Conservation (phyloP, 2,888 invertebrate genomes). For the Sycophila texana region DNA sequence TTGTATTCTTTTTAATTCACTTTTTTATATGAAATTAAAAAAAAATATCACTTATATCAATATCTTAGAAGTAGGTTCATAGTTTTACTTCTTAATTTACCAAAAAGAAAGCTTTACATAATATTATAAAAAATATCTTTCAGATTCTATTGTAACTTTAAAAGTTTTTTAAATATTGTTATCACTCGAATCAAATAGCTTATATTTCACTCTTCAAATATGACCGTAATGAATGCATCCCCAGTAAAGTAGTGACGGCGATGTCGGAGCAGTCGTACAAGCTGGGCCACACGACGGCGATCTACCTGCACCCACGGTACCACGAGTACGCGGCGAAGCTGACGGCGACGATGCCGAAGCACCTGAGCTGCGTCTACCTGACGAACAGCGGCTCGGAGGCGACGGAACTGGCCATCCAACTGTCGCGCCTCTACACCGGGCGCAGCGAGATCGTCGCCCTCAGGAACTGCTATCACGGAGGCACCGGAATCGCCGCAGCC, state of each 20-base stretch:
- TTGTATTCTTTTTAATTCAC: too few relatives aligned
- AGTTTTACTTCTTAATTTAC: too few relatives aligned
- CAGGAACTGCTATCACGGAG: conserved; percentile 94
- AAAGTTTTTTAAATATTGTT: too few relatives aligned
- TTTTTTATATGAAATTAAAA: too few relatives aligned
- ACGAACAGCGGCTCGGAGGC: conserved; percentile 99
- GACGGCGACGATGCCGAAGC: conserved; percentile 87
- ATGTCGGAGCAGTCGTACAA: conserved; percentile 86
- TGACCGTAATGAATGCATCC: background rate
- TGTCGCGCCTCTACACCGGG: conserved; percentile 91
- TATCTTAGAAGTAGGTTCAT: too few relatives aligned
- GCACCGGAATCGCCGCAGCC: conserved; percentile 89
- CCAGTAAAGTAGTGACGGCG: conserved; percentile 89
- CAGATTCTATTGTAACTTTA: too few relatives aligned
- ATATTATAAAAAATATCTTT: too few relatives aligned
- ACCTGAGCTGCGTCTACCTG: conserved; percentile 93
- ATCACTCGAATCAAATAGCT: too few relatives aligned
- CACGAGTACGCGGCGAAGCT: conserved; percentile 93
- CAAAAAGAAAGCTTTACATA: too few relatives aligned
- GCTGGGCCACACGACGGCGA: conserved; percentile 94
- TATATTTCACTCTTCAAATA: too few relatives aligned
- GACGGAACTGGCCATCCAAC: conserved; percentile 93
- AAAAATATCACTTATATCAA: too few relatives aligned
- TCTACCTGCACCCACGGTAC: conserved; percentile 93
- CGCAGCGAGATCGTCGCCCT: conserved; percentile 90